Base-by-base conservation (phyloP, 1,140 invertebrate species). In the Sminthurinus signatus region DNA sequence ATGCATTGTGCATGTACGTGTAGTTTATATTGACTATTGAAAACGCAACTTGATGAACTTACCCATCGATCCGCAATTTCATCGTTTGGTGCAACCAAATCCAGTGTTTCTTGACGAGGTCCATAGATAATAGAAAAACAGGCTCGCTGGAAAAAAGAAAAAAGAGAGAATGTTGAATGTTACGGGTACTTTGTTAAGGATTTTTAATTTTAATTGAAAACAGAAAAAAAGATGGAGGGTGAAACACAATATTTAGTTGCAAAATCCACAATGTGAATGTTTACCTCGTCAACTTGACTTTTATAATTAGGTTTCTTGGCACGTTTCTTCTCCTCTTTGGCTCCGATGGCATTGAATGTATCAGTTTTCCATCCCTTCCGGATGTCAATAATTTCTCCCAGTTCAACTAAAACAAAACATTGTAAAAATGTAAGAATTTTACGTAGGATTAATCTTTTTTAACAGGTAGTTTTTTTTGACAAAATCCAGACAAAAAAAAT, bases 51-150 rank as follows among this genome's bases (percentile, higher is more conserved):
- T n/a, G n/a, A n/a, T n/a, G n/a, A 8, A 50, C 74, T 72, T 14
- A 81, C 75, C 81, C 81, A 83, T 56, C 74, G 74, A 62, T 81
- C 77, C 23, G 77, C 73, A 14, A 75, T 72, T 15, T 77, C 74
- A 31, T 74, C 70, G 23, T 73, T 74, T 2, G 74, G 71, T 27
- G 80, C 79, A 21, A 80, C 74, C 58, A 82, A 72, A 68, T 81
- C 78, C 52, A 81, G 57, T 0, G 75, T 75, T 39, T 78, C 74
- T 69, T 77, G 75, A 12, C 74, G 74, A 2, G 66, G 60, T 1
- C 77, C 77, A 58, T 77, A 74, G 17, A 82, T 75, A 12, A 83
- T 68, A 10, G 80, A 80, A 68, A 82, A 80, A 71, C 79, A 82
- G 56, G 71, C 70, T 31, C 70, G 73, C 73, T n/a, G n/a, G n/a